Conservation (phyloP, 2,888 invertebrate genomes). For the Xestia sexstrigata region DNA sequence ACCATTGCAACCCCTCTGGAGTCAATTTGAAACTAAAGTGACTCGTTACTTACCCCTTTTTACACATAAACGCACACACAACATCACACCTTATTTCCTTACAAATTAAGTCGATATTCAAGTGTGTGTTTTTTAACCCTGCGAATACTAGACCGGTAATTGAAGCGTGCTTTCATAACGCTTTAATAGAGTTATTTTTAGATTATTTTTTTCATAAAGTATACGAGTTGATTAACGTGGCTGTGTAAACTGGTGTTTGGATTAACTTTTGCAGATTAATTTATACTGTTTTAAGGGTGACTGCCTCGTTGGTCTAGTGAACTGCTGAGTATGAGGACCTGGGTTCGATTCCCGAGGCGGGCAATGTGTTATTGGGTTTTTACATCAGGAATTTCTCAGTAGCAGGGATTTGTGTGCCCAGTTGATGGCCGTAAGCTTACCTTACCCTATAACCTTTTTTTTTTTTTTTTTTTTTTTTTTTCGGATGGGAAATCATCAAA, state of each 20-base stretch:
- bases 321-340: too few species aligned
- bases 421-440: too few species aligned
- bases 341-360: too few species aligned
- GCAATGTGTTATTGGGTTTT: too few species aligned
- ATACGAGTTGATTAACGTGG: constrained; percentile 65
- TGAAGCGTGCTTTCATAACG: constrained; percentile 69
- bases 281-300: constrained; percentile 11
- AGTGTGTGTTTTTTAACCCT: constrained; percentile 20
- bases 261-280: constrained; percentile 41
- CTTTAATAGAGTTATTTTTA: constrained; percentile 73
- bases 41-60: constrained; percentile 75
- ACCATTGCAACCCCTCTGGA: constrained; percentile 64
- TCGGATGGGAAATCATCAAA: too few species aligned
- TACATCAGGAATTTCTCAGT: too few species aligned
- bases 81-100: constrained; percentile 38
- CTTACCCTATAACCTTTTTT: too few species aligned
- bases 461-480: too few species aligned
- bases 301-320: background rate
- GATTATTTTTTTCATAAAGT: constrained; percentile 64
- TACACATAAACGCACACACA: constrained; percentile 26
- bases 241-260: constrained; percentile 54
- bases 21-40: constrained; percentile 76
- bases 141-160: constrained; percentile 54
- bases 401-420: too few species aligned
- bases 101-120: constrained; percentile 35